phyloP scores from a whole-genome alignment of 2,888 invertebrate genomes.

The Mesorhabditis belari region DNA sequence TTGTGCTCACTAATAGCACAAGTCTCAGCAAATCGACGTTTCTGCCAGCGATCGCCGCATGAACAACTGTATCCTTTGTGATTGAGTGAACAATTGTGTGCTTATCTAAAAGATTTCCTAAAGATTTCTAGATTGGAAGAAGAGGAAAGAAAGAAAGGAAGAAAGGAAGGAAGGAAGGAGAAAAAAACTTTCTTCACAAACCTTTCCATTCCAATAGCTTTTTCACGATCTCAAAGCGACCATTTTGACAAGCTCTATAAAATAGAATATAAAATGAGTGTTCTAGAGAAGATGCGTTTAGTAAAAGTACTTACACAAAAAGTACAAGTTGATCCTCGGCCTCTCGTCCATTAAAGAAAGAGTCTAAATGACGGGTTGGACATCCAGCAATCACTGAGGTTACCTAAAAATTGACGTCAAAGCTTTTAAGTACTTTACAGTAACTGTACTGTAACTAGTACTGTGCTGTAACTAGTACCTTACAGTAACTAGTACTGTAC shows the following conservation, averaged over 20 bases:
- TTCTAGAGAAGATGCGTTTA: constrained; percentile 3
- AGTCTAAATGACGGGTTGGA: constrained; percentile 5
- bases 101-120: constrained; percentile 65
- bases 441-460: no score
- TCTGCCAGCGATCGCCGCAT: constrained; percentile 81
- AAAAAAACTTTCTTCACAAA: no score
- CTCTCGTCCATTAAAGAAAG: constrained; percentile 76
- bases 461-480: no score
- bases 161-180: no score
- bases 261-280: background rate
- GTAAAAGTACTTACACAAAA: constrained; percentile 67
- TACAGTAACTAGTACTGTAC: no score
- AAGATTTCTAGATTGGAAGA: no score
- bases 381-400: constrained; percentile 4
- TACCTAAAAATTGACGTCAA: background rate
- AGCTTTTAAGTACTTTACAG: background rate
- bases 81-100: constrained; percentile 82
- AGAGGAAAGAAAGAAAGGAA: no score
- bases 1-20: constrained; percentile 62
- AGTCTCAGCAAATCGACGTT: constrained; percentile 71
- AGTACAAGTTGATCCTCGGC: constrained; percentile 79
- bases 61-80: constrained; percentile 83
- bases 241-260: constrained; percentile 75
- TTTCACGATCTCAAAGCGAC: constrained; percentile 71
- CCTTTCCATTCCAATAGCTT: constrained; percentile 71